Percentiles rank a stretch among this genome's conserved stretches.
Evolutionary conservation across 35 echinoderm and acorn worm species (phyloP).

Genomic region (Ptychodera flava): DNA sequence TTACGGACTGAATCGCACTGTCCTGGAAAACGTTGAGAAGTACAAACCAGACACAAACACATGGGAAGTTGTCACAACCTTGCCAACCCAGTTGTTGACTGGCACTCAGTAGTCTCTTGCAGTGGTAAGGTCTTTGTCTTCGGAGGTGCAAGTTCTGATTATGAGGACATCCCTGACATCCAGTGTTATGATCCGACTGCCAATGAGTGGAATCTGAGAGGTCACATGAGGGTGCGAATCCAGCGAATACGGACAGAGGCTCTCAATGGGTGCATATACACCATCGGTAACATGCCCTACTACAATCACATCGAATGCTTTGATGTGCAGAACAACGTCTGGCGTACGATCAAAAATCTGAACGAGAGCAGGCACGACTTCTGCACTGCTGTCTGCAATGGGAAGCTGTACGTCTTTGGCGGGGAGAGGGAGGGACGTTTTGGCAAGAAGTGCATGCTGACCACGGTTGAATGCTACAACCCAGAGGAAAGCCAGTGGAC

Average conservation of each 20-base stretch:
- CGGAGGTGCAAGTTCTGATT: constrained; percentile 28
- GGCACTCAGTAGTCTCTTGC: constrained; percentile 45
- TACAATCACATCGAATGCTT: background rate
- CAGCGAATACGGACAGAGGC: background rate
- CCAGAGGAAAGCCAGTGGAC: background rate
- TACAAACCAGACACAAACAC: constrained; percentile 28
- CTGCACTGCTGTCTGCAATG: background rate
- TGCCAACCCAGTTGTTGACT: constrained; percentile 31
- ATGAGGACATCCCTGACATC: constrained; percentile 27
- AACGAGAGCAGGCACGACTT: background rate
- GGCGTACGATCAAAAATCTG: background rate
- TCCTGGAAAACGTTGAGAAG: constrained; percentile 32
- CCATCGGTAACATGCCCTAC: background rate
- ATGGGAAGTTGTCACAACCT: constrained; percentile 48
- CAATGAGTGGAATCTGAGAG: constrained; percentile 25
- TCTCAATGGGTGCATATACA: background rate
- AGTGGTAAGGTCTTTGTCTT: constrained; percentile 42
- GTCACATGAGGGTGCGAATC: background rate
- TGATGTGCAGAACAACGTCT: background rate
- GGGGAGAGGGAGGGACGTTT: background rate
- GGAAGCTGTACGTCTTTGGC: background rate
- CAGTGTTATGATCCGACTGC: constrained; percentile 42
- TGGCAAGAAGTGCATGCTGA: background rate
- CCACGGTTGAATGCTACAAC: background rate
- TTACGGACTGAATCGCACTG: constrained; percentile 30